phyloP scores from a whole-genome alignment of 2,888 invertebrate genomes.

The Drosophila lutescens region DNA sequence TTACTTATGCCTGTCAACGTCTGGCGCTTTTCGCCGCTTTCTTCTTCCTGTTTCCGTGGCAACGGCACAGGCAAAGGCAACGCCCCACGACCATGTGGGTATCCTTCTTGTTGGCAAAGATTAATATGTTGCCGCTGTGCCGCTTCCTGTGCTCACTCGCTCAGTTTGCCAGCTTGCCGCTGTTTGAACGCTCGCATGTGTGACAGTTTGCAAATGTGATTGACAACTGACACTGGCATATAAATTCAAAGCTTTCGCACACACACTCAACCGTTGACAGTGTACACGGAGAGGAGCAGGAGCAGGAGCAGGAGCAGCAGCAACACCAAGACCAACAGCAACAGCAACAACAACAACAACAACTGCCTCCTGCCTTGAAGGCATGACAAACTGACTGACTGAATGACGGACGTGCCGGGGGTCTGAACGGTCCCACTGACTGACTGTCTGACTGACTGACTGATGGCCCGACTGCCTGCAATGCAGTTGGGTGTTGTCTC shows the following conservation, averaged over 20 bases:
- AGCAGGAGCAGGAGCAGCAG: slow-evolving; percentile 4
- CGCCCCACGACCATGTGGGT: slow-evolving; percentile 30
- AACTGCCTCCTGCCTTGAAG: slow-evolving; percentile 41
- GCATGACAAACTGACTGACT: slow-evolving; percentile 58
- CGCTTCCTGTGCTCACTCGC: slow-evolving; percentile 59
- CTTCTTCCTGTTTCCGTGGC: slow-evolving; percentile 69
- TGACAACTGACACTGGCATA: slow-evolving; percentile 81
- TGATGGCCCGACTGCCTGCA: slow-evolving; percentile 46
- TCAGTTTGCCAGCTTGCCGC: slow-evolving; percentile 25
- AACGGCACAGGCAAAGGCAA: slow-evolving; percentile 18
- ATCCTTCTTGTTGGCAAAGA: slow-evolving; percentile 75
- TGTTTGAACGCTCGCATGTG: slow-evolving; percentile 58
- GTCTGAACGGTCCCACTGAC: slow-evolving; percentile 29
- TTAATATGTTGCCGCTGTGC: slow-evolving; percentile 73
- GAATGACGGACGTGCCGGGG: slow-evolving; percentile 35
- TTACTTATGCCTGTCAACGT: slow-evolving; percentile 78
- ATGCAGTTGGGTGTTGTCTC: slow-evolving; percentile 54
- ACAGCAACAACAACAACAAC: slow-evolving; percentile 11
- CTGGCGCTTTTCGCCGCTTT: slow-evolving; percentile 62
- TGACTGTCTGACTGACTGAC: slow-evolving; percentile 34
- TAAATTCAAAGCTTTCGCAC: slow-evolving; percentile 79
- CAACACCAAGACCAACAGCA: background rate
- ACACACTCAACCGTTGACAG: slow-evolving; percentile 65
- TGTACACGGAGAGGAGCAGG: slow-evolving; percentile 44
- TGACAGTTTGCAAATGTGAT: slow-evolving; percentile 81